A percentile compares a stretch with the other conserved stretches of the same genome.
These are phyloP conservation scores for Chromis chromis DNA, from an alignment of 2,797 vertebrate genomes.

Conservation along the genomic window DNA sequence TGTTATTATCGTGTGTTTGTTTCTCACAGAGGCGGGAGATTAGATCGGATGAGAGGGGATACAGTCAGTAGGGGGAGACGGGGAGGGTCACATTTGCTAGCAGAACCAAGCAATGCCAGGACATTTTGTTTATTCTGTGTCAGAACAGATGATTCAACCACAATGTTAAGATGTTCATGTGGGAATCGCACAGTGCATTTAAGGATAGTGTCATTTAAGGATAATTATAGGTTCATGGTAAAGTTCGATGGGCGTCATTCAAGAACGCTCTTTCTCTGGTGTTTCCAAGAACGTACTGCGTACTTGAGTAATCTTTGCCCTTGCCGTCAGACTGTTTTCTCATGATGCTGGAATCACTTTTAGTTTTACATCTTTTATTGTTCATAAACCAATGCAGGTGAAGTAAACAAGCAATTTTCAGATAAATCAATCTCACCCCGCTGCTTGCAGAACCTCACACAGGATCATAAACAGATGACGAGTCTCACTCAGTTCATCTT, in stretches of 20 bases:
- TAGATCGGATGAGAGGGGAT: background rate
- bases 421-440: background rate
- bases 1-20: constrained; percentile 29
- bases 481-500: constrained; percentile 11
- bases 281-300: constrained; percentile 8
- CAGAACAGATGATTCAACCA: constrained; percentile 18
- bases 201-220: constrained; percentile 15
- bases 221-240: constrained; percentile 25
- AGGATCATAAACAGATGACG: constrained; percentile 19
- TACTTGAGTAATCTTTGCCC: constrained; percentile 3
- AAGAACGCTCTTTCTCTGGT: constrained; percentile 8
- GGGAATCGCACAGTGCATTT: constrained; percentile 22
- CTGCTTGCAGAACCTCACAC: background rate
- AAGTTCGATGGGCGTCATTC: constrained; percentile 17
- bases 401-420: background rate
- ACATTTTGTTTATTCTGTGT: constrained; percentile 49
- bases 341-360: background rate
- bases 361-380: background rate
- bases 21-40: constrained; percentile 1
- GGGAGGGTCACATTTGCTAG: constrained; percentile 10
- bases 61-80: background rate
- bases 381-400: background rate
- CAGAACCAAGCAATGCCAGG: constrained; percentile 29
- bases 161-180: constrained; percentile 21
- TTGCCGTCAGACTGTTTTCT: background rate